A percentile compares a stretch with the other conserved stretches of the same genome.
Conservation (phyloP, 2,797 vertebrate genomes). For the Melanotaenia parkinsoni region DNA sequence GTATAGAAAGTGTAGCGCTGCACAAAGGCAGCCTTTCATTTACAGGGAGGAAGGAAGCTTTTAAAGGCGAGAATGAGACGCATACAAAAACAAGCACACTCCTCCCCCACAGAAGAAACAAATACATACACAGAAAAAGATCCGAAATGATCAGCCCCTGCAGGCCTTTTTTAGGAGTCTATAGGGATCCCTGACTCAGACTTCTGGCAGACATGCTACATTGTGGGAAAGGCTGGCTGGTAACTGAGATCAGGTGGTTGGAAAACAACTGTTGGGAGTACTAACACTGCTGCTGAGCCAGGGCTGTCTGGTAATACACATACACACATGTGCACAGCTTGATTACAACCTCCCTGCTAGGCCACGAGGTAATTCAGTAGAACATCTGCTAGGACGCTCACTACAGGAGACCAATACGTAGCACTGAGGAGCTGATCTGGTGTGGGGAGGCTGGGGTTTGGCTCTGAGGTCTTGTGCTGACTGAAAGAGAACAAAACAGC, state of each 20-base stretch:
- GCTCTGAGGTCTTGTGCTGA: constrained; percentile 46
- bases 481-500: constrained; percentile 56
- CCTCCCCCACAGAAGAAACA: constrained; percentile 20
- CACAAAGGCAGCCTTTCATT: constrained; percentile 65
- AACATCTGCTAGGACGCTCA: constrained; percentile 74
- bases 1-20: constrained; percentile 29
- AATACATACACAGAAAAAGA: constrained; percentile 37
- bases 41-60: constrained; percentile 57
- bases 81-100: constrained; percentile 41
- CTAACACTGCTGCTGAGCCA: constrained; percentile 39
- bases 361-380: constrained; percentile 60
- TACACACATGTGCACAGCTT: constrained; percentile 43
- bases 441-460: constrained; percentile 20
- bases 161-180: constrained; percentile 35
- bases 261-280: constrained; percentile 65
- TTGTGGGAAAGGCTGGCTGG: constrained; percentile 54
- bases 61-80: constrained; percentile 49
- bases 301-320: constrained; percentile 37
- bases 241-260: constrained; percentile 62
- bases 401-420: constrained; percentile 41
- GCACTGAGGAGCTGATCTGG: constrained; percentile 30
- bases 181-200: constrained; percentile 59
- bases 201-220: constrained; percentile 45
- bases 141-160: constrained; percentile 43
- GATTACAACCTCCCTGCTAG: constrained; percentile 63